phyloP scores from a whole-genome alignment of 2,888 invertebrate species.

The Melipona beecheii region DNA sequence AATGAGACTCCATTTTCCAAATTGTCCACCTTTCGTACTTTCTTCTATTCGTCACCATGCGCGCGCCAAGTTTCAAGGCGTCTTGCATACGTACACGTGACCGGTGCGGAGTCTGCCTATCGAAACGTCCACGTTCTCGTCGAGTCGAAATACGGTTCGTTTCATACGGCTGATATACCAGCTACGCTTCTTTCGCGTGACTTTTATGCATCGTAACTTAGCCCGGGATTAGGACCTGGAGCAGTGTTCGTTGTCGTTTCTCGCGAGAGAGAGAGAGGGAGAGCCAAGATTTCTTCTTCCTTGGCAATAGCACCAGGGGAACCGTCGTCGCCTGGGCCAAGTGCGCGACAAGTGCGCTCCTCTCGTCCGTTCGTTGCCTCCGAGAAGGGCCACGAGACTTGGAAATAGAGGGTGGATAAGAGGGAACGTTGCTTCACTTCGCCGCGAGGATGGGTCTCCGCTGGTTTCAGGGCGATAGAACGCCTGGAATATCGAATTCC shows the following conservation, averaged over 20 bases:
- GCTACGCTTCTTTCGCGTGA: conserved; percentile 39
- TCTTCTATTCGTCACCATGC: background rate
- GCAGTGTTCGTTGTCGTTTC: background rate
- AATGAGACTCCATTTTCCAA: too few species aligned
- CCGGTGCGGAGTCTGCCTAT: conserved; percentile 12
- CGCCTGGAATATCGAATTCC: background rate
- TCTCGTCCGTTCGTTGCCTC: conserved; percentile 13
- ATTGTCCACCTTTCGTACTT: too few species aligned
- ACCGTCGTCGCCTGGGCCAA: conserved; percentile 5
- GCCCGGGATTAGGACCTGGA: conserved; percentile 37
- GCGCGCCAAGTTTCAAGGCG: background rate
- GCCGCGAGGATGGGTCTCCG: background rate
- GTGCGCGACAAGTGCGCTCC: conserved; percentile 27
- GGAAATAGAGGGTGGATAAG: conserved; percentile 8
- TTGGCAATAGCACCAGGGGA: background rate
- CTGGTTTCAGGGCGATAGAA: background rate
- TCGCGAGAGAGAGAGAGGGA: background rate
- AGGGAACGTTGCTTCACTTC: background rate
- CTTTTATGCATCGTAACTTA: conserved; percentile 54
- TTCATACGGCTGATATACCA: conserved; percentile 34
- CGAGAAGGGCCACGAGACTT: background rate
- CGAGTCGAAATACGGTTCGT: conserved; percentile 38
- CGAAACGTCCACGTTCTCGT: conserved; percentile 18
- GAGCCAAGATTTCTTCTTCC: background rate
- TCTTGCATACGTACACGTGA: background rate